Evolutionary conservation across 92 coral and sea anemone genomes (phyloP).

Genomic region (Blastomussa wellsi): DNA sequence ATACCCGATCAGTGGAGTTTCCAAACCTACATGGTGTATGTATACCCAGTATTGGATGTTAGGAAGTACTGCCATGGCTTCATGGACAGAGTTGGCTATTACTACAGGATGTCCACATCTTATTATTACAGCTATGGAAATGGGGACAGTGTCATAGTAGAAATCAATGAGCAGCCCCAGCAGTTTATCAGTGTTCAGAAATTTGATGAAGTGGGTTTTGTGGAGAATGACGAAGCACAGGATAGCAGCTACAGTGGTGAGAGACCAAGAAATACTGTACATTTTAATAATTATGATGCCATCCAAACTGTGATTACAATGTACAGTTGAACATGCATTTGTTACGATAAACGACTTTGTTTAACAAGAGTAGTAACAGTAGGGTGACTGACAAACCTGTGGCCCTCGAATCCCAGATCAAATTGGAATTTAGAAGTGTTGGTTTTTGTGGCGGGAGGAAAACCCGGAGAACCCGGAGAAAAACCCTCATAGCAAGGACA

Average conservation of each 20-base stretch:
- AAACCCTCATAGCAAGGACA: too few relatives aligned
- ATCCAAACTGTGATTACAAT: too few relatives aligned
- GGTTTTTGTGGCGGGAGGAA: too few relatives aligned
- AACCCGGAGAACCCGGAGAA: too few relatives aligned
- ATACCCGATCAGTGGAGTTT: constrained; percentile 40
- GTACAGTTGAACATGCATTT: too few relatives aligned
- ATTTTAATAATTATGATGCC: not conserved
- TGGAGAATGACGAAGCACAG: constrained; percentile 27
- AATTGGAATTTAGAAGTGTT: too few relatives aligned
- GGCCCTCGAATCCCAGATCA: too few relatives aligned
- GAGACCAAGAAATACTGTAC: not conserved
- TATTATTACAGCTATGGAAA: constrained; percentile 71
- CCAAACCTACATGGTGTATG: constrained; percentile 34
- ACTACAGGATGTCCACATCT: constrained; percentile 76
- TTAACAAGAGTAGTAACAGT: too few relatives aligned
- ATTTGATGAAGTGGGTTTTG: constrained; percentile 25
- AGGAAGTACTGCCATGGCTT: constrained; percentile 88
- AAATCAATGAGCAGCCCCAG: constrained; percentile 69
- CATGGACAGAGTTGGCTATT: constrained; percentile 70
- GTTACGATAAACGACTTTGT: too few relatives aligned
- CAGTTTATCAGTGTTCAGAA: constrained; percentile 39
- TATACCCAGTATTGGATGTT: constrained; percentile 79
- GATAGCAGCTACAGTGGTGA: constrained; percentile 30
- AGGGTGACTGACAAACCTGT: too few relatives aligned
- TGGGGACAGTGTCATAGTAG: constrained; percentile 71